phyloP scores from a whole-genome alignment of 2,797 vertebrate species.

The Podarcis siculus region DNA sequence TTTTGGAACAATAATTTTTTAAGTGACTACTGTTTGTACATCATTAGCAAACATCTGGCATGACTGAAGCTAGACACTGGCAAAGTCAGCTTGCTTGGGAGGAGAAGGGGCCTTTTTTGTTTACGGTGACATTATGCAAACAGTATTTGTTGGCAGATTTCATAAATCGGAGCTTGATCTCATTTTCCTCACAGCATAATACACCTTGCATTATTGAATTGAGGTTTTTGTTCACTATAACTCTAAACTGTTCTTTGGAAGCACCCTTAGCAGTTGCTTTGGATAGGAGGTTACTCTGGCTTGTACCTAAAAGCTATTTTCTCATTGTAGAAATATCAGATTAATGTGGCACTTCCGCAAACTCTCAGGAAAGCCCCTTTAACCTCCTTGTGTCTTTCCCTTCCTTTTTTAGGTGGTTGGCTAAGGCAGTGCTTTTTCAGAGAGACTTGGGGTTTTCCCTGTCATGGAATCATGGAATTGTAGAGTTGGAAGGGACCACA shows the following conservation, averaged over 20 bases:
- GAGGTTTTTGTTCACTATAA: neutral
- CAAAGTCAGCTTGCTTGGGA: slow-evolving; percentile 45
- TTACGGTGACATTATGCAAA: slow-evolving; percentile 45
- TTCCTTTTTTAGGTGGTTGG: neutral
- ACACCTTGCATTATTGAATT: neutral
- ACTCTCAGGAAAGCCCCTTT: neutral
- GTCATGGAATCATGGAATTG: too few species aligned
- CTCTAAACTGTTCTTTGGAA: neutral
- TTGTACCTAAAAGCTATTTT: slow-evolving; percentile 12
- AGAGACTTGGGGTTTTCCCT: neutral
- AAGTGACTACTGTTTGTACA: slow-evolving; percentile 54
- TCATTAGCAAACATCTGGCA: slow-evolving; percentile 65
- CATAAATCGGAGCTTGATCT: slow-evolving; percentile 22
- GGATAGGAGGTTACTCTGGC: neutral
- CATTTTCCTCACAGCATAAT: slow-evolving; percentile 1
- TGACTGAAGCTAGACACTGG: slow-evolving; percentile 54
- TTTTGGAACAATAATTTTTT: slow-evolving; percentile 70
- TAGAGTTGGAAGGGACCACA: too few species aligned
- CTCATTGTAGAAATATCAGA: slow-evolving; percentile 7
- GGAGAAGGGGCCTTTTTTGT: slow-evolving; percentile 37
- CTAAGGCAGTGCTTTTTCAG: neutral
- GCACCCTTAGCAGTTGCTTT: neutral
- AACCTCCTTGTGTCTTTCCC: neutral
- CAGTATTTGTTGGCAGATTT: slow-evolving; percentile 34
- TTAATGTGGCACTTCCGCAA: neutral